Percentiles rank a stretch among this genome's conserved stretches.
phyloP scores from a whole-genome alignment of 1,140 invertebrate species.

The Drosophila sp. region DNA sequence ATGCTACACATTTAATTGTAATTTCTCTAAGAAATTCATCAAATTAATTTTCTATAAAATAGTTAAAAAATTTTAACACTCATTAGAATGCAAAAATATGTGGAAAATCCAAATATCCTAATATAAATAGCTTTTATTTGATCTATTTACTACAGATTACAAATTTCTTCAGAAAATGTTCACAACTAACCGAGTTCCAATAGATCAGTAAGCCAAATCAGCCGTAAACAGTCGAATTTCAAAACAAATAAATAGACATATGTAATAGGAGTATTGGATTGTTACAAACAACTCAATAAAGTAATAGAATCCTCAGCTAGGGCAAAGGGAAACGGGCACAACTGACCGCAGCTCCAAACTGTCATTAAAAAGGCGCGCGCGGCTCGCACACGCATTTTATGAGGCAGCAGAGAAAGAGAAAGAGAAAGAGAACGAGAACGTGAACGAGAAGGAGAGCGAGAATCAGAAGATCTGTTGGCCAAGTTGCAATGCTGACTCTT shows the following conservation, averaged over 20 bases:
- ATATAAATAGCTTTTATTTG: no score
- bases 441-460: constrained; percentile 24
- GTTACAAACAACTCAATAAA: constrained; percentile 4
- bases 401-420: constrained; percentile 62
- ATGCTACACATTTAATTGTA: no score
- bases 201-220: no score
- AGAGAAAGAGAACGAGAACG: constrained; percentile 6
- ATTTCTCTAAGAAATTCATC: no score
- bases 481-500: constrained; percentile 30
- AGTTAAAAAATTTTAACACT: no score
- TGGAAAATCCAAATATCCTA: no score
- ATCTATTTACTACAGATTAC: no score
- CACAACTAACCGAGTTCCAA: no score
- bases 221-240: neutral
- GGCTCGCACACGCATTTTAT: constrained; percentile 83
- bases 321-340: constrained; percentile 35
- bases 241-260: neutral
- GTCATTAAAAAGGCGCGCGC: constrained; percentile 81
- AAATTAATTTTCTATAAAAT: no score
- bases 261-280: no score
- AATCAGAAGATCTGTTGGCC: constrained; percentile 2
- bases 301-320: constrained; percentile 3
- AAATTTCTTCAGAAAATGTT: no score
- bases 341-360: constrained; percentile 59
- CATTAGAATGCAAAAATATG: no score